A percentile compares a stretch with the other conserved stretches of the same genome.
Evolutionary conservation across 2,113 vertebrate genomes (phyloP).

Genomic region (Montifringilla adamsi): DNA sequence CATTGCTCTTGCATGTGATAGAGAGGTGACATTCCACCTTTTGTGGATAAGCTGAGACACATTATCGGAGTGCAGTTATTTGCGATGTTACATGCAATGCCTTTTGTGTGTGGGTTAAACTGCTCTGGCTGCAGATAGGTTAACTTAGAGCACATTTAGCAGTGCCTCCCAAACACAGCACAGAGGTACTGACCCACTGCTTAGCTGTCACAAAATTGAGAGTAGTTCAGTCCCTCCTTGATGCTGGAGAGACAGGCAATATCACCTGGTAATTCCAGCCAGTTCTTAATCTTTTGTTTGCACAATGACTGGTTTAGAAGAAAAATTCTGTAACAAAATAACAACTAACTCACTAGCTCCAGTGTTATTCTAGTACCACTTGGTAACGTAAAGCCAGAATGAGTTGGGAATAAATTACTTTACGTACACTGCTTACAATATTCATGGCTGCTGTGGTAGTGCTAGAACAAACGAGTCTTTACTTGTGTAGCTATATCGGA

Average conservation of each 20-base stretch:
- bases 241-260: neutral
- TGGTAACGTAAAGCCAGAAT: neutral
- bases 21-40: neutral
- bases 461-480: rapidly evolving
- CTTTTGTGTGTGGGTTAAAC: neutral
- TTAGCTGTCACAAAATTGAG: neutral
- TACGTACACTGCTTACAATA: neutral
- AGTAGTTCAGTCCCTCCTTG: neutral
- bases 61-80: neutral
- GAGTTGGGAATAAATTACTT: neutral
- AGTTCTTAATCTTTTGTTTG: neutral
- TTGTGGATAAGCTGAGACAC: neutral
- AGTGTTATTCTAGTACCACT: neutral
- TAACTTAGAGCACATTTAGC: neutral
- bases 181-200: neutral
- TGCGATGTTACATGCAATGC: neutral
- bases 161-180: neutral
- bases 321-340: neutral
- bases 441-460: neutral
- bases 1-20: rapidly evolving
- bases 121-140: neutral
- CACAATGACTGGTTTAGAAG: neutral
- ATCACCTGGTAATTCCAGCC: neutral
- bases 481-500: neutral
- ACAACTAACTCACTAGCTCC: neutral